These are phyloP conservation scores for Dysmachus trigonus DNA, from an alignment of 2,888 invertebrate genomes.

Conservation along the genomic window DNA sequence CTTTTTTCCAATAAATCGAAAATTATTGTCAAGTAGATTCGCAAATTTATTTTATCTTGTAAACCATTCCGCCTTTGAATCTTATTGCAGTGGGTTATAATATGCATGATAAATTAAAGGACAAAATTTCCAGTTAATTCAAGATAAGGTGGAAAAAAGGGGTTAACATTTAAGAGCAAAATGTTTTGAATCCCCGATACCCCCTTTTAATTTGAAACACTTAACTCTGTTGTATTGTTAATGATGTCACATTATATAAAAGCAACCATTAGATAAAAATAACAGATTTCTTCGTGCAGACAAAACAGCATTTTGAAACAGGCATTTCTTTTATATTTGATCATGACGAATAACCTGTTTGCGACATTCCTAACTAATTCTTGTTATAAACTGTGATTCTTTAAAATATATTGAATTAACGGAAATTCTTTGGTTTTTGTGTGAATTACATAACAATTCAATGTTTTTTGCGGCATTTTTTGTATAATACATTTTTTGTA, in stretches of 20 bases:
- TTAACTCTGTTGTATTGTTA: neutral
- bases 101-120: no score
- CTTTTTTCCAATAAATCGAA: no score
- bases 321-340: neutral
- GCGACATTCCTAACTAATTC: neutral
- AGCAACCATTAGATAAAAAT: neutral
- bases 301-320: neutral
- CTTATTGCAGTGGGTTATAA: no score
- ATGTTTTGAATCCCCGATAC: no score
- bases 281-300: neutral
- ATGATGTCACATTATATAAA: neutral
- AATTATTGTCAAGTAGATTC: no score
- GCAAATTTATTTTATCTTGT: no score
- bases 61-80: no score
- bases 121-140: no score
- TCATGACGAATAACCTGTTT: neutral
- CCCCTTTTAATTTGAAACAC: no score
- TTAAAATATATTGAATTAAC: neutral
- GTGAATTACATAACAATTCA: neutral
- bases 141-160: no score
- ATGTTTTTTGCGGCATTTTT: neutral
- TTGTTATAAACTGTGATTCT: neutral
- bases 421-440: neutral
- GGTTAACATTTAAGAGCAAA: no score
- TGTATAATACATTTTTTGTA: neutral